These are phyloP conservation scores for Piaya cayana DNA, from an alignment of 2,113 vertebrate genomes.

Conservation along the genomic window DNA sequence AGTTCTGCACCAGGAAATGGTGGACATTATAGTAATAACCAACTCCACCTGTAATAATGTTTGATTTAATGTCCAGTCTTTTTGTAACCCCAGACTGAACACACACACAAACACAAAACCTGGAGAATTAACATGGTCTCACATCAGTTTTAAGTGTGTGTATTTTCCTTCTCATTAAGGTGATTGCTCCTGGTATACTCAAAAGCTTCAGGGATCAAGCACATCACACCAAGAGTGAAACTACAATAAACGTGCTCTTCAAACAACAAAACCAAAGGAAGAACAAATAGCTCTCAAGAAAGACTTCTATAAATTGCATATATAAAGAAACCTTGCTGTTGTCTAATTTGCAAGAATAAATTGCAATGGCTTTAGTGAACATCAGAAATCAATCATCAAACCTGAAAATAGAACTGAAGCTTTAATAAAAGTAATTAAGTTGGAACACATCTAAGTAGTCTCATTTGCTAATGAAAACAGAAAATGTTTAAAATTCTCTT, in stretches of 20 bases:
- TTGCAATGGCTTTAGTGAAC: background rate
- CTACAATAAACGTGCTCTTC: slow-evolving; percentile 76
- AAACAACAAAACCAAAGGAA: background rate
- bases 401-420: background rate
- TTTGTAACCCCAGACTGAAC: background rate
- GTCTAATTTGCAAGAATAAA: background rate
- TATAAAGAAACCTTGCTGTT: background rate
- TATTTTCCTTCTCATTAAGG: background rate
- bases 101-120: background rate
- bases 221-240: slow-evolving; percentile 76
- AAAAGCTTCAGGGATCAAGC: slow-evolving; percentile 63
- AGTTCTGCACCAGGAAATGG: slow-evolving; percentile 1
- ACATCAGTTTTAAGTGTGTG: background rate
- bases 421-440: background rate
- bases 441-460: background rate
- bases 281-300: background rate
- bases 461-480: slow-evolving; percentile 31
- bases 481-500: background rate
- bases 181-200: slow-evolving; percentile 29
- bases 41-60: background rate
- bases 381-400: background rate
- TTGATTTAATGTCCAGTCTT: background rate
- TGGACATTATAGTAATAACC: background rate
- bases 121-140: background rate
- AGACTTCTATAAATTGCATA: background rate